phyloP scores from a whole-genome alignment of 2,888 invertebrate species.

The Apeira syringaria region DNA sequence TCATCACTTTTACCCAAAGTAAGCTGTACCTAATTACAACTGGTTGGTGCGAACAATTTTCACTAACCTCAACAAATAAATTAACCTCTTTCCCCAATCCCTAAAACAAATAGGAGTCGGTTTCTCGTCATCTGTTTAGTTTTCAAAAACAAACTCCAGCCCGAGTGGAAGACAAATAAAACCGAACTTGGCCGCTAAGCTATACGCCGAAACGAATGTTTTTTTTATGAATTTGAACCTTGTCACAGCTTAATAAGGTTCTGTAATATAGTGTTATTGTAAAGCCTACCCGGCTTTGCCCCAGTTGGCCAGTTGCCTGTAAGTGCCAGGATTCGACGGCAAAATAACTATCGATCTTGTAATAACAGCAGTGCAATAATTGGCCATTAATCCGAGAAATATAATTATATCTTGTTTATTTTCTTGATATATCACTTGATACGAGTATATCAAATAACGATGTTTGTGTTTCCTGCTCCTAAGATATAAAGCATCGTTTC shows the following conservation, averaged over 20 bases:
- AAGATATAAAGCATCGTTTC: too few species aligned
- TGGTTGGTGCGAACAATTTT: constrained; percentile 10
- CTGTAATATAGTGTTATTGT: background rate
- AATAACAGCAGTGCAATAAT: background rate
- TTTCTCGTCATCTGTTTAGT: constrained; percentile 12
- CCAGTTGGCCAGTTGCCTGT: constrained; percentile 15
- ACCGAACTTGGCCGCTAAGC: background rate
- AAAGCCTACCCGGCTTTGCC: background rate
- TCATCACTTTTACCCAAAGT: background rate
- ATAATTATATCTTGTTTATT: too few species aligned
- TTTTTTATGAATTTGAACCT: background rate
- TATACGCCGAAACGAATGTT: background rate
- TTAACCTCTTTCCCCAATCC: constrained; percentile 11
- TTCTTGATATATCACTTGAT: too few species aligned
- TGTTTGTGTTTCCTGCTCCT: too few species aligned
- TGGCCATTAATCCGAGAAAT: too few species aligned
- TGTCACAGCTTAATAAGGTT: background rate
- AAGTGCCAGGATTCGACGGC: constrained; percentile 12
- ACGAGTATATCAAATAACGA: too few species aligned
- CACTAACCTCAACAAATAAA: constrained; percentile 11
- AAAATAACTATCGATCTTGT: background rate
- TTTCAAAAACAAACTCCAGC: constrained; percentile 9
- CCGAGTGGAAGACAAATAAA: constrained; percentile 11
- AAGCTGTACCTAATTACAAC: constrained; percentile 2
- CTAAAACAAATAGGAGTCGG: constrained; percentile 15